These are phyloP conservation scores for Aurelia coerulea DNA, from an alignment of 30 jellyfish, hydroid and myxozoan species.

Conservation along the genomic window DNA sequence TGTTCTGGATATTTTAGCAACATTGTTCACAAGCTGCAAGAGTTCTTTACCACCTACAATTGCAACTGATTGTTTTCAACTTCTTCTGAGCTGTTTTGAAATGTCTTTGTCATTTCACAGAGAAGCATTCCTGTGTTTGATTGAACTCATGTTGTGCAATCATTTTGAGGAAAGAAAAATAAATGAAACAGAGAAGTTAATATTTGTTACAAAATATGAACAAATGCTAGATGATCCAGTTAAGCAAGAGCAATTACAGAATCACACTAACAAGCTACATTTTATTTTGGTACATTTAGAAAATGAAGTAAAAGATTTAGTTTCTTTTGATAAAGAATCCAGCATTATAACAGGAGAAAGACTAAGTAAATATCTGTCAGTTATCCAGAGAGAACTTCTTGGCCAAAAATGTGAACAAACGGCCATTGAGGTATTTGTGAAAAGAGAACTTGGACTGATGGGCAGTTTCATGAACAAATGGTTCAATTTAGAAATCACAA, in stretches of 20 bases:
- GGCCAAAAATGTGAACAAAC: background rate
- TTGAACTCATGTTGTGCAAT: slow-evolving; percentile 37
- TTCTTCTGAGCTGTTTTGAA: slow-evolving; percentile 41
- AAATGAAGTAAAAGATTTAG: slow-evolving; percentile 17
- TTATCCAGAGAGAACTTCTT: slow-evolving; percentile 41
- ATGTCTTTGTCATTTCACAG: slow-evolving; percentile 18
- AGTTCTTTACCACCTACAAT: slow-evolving; percentile 45
- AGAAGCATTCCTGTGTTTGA: slow-evolving; percentile 43
- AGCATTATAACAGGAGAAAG: slow-evolving; percentile 1
- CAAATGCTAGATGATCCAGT: slow-evolving; percentile 41
- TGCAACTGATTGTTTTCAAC: slow-evolving; percentile 11
- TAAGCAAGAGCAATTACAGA: background rate
- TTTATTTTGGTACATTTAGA: slow-evolving; percentile 33
- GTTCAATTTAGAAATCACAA: slow-evolving; percentile 39
- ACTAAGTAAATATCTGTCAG: slow-evolving; percentile 34
- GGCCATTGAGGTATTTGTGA: slow-evolving; percentile 22
- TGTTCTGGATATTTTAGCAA: slow-evolving; percentile 19
- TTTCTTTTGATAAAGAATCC: background rate
- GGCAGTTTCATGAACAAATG: slow-evolving; percentile 21
- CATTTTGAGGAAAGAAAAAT: slow-evolving; percentile 29
- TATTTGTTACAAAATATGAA: slow-evolving; percentile 45
- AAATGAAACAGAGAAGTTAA: slow-evolving; percentile 47
- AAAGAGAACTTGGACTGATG: slow-evolving; percentile 28
- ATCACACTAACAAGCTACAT: slow-evolving; percentile 36
- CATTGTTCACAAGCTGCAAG: slow-evolving; percentile 43